A percentile compares a stretch with the other conserved stretches of the same genome.
These are phyloP conservation scores for Timandra comae DNA, from an alignment of 2,888 invertebrate species.

Conservation along the genomic window DNA sequence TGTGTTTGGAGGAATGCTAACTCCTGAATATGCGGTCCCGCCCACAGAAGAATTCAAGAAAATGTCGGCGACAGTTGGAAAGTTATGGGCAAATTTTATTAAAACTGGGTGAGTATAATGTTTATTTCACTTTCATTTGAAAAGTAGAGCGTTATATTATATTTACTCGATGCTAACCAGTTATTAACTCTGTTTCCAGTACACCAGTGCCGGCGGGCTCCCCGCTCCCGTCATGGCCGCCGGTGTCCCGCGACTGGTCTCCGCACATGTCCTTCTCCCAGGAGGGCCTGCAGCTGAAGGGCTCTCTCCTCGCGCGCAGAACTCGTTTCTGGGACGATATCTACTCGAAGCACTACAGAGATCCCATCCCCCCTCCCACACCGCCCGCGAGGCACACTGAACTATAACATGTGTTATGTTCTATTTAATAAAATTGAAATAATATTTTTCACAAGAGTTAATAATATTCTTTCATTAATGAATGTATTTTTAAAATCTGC, in stretches of 20 bases:
- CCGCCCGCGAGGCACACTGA: conserved; percentile 9
- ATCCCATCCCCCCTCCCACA: conserved; percentile 27
- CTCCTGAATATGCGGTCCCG: not conserved
- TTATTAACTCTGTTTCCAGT: conserved; percentile 20
- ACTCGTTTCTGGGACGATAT: conserved; percentile 36
- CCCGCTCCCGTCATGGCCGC: conserved; percentile 30
- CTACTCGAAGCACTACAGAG: conserved; percentile 33
- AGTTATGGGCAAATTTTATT: conserved; percentile 42
- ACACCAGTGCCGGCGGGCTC: conserved; percentile 32
- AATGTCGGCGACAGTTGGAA: conserved; percentile 27
- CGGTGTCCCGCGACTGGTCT: conserved; percentile 20
- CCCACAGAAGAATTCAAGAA: conserved; percentile 22
- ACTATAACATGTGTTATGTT: conserved; percentile 8
- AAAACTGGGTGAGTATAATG: conserved; percentile 30
- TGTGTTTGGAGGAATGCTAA: conserved; percentile 11
- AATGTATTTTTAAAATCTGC: too few species aligned
- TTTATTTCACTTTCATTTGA: conserved; percentile 1
- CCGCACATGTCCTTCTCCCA: conserved; percentile 35
- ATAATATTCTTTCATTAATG: too few species aligned
- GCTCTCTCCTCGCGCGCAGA: conserved; percentile 21
- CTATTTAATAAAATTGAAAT: too few species aligned
- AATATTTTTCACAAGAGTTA: too few species aligned
- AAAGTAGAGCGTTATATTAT: too few species aligned
- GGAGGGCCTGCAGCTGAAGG: conserved; percentile 23
- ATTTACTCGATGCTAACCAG: conserved; percentile 1